Base-by-base conservation (phyloP, 30 jellyfish, hydroid and myxozoan species). In the Chrysaora quinquecirrha region DNA sequence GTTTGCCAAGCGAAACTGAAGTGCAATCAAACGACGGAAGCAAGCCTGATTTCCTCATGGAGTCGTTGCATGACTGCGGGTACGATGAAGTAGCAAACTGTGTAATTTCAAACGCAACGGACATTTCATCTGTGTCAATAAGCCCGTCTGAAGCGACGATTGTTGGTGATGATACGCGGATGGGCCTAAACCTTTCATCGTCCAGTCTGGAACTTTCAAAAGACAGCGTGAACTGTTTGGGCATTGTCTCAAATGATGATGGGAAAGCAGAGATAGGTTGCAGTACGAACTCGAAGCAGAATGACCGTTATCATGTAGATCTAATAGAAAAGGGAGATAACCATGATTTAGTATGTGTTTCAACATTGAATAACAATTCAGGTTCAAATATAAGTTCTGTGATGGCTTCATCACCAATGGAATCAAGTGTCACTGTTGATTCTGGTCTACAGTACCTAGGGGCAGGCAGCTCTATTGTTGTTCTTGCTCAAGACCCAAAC, bases 401-500 rank as follows among this genome's bases (percentile, higher is more conserved):
- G 27, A 52, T 52, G 24, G 68, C 68, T 52, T 52, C 68, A 3
- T 52, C 68, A 3, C 7, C 29, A 25, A 20, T 10, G 9, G 68
- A 52, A 52, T 10, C 29, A 4, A 20, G 25, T 52, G 68, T 52
- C 29, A 25, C 78, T 34, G 83, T 66, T 43, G 82, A 72, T 64
- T 66, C 90, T 21, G 66, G 56, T 32, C 76, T 80, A 21, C 90
- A 65, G 81, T 80, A 64, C 60, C 67, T 80, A 38, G 71, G 71
- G 30, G 30, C 90, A 34, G 83, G 83, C 0, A 79, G 64, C 58
- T 80, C 83, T 49, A 80, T 64, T 12, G 90, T 80, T 50, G 83
- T 80, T 1, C 77, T 80, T 7, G 71, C 90, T 11, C 90, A 80
- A 52, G 90, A 80, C 56, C 80, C 78, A 48, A 67, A 58, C 25